phyloP scores from a whole-genome alignment of 1,140 invertebrate species.

The Megathymus violae region DNA sequence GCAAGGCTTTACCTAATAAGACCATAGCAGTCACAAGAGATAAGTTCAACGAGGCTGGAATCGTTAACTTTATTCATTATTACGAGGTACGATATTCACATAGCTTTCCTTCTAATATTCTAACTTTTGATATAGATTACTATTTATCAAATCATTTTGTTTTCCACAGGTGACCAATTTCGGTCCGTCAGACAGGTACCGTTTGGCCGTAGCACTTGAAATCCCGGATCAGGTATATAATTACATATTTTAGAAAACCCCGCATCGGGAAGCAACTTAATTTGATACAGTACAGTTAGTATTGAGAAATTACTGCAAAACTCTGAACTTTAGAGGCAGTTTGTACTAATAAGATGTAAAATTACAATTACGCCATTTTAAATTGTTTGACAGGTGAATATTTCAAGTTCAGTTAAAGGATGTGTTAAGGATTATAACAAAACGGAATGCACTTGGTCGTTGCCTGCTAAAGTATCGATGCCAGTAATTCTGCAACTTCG shows the following conservation, averaged over 20 bases:
- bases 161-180: slow-evolving; percentile 58
- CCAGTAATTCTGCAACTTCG: slow-evolving; percentile 46
- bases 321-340: no score
- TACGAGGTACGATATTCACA: slow-evolving; percentile 57
- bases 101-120: slow-evolving; percentile 1
- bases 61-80: slow-evolving; percentile 58
- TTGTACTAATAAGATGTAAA: no score
- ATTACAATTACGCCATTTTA: no score
- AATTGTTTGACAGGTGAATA: slow-evolving; percentile 47
- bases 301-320: no score
- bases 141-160: neutral
- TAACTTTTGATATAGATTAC: neutral
- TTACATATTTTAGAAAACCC: no score
- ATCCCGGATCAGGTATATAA: slow-evolving; percentile 52
- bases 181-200: slow-evolving; percentile 62
- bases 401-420: slow-evolving; percentile 48
- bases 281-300: no score
- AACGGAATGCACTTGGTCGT: slow-evolving; percentile 28
- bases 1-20: slow-evolving; percentile 57
- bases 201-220: slow-evolving; percentile 42
- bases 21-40: slow-evolving; percentile 59
- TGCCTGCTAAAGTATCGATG: slow-evolving; percentile 54
- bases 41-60: slow-evolving; percentile 44
- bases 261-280: neutral
- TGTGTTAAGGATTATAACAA: slow-evolving; percentile 36